phyloP scores from a whole-genome alignment of 2,797 vertebrate species.

The Clarias fuscus region DNA sequence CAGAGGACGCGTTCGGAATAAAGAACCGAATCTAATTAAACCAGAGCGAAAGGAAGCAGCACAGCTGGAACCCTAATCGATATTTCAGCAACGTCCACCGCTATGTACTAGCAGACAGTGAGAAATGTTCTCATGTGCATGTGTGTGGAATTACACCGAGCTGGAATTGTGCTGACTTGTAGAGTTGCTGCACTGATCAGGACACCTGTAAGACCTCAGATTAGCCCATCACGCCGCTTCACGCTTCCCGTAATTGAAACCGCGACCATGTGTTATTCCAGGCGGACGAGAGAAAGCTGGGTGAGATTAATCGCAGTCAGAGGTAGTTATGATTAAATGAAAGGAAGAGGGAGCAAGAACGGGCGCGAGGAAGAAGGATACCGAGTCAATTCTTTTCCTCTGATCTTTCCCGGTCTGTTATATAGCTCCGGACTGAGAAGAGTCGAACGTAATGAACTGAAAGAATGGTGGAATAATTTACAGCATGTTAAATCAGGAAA shows the following conservation, averaged over 20 bases:
- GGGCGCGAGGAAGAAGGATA: constrained; percentile 15
- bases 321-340: constrained; percentile 39
- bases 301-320: constrained; percentile 33
- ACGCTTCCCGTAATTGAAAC: constrained; percentile 33
- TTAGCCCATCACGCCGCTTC: constrained; percentile 32
- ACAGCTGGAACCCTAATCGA: background rate
- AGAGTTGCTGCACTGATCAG: constrained; percentile 39
- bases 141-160: background rate
- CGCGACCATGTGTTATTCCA: constrained; percentile 31
- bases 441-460: background rate
- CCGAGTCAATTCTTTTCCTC: background rate
- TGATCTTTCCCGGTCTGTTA: background rate
- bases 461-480: background rate
- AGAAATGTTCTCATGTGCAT: constrained; percentile 6
- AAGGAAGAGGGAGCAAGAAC: background rate
- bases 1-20: background rate
- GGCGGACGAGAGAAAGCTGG: constrained; percentile 8
- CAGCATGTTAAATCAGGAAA: background rate
- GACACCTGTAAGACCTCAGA: constrained; percentile 33
- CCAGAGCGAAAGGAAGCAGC: background rate
- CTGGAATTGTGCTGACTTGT: constrained; percentile 30
- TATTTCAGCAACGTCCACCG: background rate
- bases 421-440: background rate
- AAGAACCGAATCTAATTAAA: background rate
- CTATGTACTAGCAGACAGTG: constrained; percentile 1